A percentile compares a stretch with the other conserved stretches of the same genome.
phyloP scores from a whole-genome alignment of 2,888 invertebrate species.

The Opisthograptis luteolata region DNA sequence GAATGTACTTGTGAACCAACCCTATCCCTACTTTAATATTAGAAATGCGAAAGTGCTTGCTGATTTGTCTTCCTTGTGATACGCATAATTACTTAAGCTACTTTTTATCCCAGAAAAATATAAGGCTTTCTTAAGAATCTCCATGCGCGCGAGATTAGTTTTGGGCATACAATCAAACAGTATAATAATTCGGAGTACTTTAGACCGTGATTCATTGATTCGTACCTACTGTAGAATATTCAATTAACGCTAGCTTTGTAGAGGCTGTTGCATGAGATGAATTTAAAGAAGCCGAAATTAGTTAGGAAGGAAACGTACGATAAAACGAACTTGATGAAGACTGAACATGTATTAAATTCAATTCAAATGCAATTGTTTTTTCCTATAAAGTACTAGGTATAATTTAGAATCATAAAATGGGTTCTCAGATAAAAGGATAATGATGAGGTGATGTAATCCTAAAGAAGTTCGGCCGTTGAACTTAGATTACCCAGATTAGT shows the following conservation, averaged over 20 bases:
- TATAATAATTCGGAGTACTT: slow-evolving; percentile 3
- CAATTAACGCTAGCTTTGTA: slow-evolving; percentile 15
- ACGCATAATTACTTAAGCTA: no score
- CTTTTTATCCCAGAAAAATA: no score
- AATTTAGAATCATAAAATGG: slow-evolving; percentile 2
- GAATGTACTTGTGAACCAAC: neutral
- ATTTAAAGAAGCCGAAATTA: slow-evolving; percentile 9
- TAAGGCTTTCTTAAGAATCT: no score
- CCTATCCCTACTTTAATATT: no score
- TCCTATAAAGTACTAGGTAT: neutral
- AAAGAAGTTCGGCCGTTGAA: slow-evolving; percentile 17
- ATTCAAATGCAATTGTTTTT: neutral
- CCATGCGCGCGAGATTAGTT: no score
- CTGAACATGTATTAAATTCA: neutral
- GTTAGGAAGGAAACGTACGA: neutral
- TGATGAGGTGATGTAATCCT: slow-evolving; percentile 16
- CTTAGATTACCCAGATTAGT: slow-evolving; percentile 13
- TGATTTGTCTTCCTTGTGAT: no score
- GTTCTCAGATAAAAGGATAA: slow-evolving; percentile 12
- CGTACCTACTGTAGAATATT: slow-evolving; percentile 4
- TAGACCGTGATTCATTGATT: slow-evolving; percentile 12
- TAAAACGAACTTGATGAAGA: neutral
- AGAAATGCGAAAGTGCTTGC: no score
- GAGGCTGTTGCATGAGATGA: slow-evolving; percentile 15
- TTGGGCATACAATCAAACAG: slow-evolving; percentile 8